Evolutionary conservation across 2,888 invertebrate genomes (phyloP).

Genomic region (Cantharis rustica): DNA sequence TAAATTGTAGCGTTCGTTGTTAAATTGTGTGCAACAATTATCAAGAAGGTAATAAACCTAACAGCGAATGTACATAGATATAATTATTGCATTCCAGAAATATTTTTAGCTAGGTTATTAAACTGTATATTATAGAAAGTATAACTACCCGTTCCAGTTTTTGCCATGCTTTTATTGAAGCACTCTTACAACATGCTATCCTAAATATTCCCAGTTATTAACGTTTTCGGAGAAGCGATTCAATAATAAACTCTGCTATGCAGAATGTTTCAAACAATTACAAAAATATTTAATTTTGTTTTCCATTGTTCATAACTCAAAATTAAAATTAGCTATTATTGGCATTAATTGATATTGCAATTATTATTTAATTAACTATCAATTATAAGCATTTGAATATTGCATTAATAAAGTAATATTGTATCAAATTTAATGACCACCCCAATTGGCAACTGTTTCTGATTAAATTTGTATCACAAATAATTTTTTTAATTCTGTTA

Average conservation of each 20-base stretch:
- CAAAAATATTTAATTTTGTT: conserved; percentile 19
- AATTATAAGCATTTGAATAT: not conserved
- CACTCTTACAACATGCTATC: conserved; percentile 3
- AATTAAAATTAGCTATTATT: conserved; percentile 22
- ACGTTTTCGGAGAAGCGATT: conserved; percentile 17
- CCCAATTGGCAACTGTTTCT: not conserved
- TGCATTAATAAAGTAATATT: not conserved
- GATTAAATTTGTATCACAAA: not conserved
- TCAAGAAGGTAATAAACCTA: not conserved
- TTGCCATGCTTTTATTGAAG: conserved; percentile 10
- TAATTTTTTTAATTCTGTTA: not conserved
- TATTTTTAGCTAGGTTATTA: not conserved
- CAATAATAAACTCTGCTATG: conserved; percentile 13
- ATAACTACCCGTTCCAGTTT: not conserved
- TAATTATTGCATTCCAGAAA: not conserved
- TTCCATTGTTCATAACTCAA: conserved; percentile 7
- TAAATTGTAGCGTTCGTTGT: no score
- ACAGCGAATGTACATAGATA: not conserved
- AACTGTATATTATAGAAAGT: not conserved
- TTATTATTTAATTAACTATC: conserved; percentile 3
- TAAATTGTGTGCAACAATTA: not conserved
- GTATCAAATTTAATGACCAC: not conserved
- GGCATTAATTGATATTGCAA: conserved; percentile 23
- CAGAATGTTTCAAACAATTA: conserved; percentile 21
- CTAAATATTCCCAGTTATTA: conserved; percentile 25